These are phyloP conservation scores for Calosoma granatense DNA, from an alignment of 1,140 invertebrate genomes.

Conservation along the genomic window DNA sequence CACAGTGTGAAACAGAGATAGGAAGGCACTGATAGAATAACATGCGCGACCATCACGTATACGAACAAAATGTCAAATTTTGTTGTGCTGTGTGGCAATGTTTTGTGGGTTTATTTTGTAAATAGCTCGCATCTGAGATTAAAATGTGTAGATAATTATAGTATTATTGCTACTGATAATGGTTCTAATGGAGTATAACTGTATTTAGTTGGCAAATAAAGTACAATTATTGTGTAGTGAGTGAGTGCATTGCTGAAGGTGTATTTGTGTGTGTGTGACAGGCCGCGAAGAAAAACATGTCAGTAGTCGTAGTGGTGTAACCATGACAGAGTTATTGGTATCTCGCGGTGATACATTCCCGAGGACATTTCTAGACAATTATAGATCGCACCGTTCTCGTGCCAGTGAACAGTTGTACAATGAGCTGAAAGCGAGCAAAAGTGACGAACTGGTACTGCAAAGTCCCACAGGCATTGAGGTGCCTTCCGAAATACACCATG, in stretches of 20 bases:
- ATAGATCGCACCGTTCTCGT: constrained; percentile 22
- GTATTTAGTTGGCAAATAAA: too few relatives aligned
- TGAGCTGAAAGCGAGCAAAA: constrained; percentile 32
- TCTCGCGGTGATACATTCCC: constrained; percentile 33
- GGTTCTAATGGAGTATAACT: too few relatives aligned
- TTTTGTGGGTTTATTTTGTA: not conserved
- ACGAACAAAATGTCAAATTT: constrained; percentile 3
- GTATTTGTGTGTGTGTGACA: too few relatives aligned
- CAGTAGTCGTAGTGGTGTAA: too few relatives aligned
- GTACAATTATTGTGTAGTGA: too few relatives aligned
- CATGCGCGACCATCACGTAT: not conserved
- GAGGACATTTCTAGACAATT: constrained; percentile 29
- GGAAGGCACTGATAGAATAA: not conserved
- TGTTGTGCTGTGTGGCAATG: constrained; percentile 3
- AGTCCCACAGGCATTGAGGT: constrained; percentile 28
- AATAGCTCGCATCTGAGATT: not conserved
- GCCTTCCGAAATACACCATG: constrained; percentile 28
- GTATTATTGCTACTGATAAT: too few relatives aligned
- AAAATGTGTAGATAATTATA: not conserved
- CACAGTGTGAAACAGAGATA: not conserved
- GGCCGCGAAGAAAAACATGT: too few relatives aligned
- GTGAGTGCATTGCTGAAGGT: too few relatives aligned
- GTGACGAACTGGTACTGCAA: constrained; percentile 33
- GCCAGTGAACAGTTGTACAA: constrained; percentile 27
- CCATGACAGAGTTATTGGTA: constrained; percentile 33